Evolutionary conservation across 2,113 vertebrate genomes (phyloP).

Genomic region (Poecile atricapillus): DNA sequence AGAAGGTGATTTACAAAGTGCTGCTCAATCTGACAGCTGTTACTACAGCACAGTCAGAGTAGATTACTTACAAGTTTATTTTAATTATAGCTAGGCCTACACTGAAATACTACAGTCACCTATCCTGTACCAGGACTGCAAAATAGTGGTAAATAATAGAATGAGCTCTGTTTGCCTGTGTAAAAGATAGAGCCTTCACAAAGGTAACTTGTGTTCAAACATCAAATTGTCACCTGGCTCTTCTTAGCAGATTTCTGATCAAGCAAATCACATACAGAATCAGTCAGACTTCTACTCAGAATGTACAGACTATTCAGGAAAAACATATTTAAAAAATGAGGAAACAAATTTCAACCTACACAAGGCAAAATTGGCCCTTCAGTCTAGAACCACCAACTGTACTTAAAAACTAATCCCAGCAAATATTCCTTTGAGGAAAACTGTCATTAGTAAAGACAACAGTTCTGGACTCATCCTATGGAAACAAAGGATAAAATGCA

Average conservation of each 20-base stretch:
- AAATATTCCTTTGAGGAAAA: neutral
- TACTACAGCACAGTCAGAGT: slow-evolving; percentile 46
- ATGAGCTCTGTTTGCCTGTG: neutral
- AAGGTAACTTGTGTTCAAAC: neutral
- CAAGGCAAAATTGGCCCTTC: neutral
- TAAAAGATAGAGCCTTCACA: neutral
- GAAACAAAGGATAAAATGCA: neutral
- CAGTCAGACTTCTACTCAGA: neutral
- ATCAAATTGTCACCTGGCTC: neutral
- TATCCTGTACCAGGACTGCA: neutral
- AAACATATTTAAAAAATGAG: neutral
- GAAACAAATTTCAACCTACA: neutral
- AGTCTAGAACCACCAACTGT: neutral
- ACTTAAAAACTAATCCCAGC: neutral
- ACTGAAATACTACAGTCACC: neutral
- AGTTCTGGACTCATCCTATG: neutral
- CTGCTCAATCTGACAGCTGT: slow-evolving; percentile 48
- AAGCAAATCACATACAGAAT: neutral
- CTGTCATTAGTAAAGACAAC: neutral
- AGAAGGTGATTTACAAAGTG: slow-evolving; percentile 57
- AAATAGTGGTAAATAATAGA: neutral
- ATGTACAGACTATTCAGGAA: neutral
- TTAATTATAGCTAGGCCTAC: slow-evolving; percentile 10
- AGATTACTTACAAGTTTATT: slow-evolving; percentile 28
- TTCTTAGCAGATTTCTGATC: neutral